These are phyloP conservation scores for Rhineura floridana DNA, from an alignment of 2,113 vertebrate species.

Conservation along the genomic window DNA sequence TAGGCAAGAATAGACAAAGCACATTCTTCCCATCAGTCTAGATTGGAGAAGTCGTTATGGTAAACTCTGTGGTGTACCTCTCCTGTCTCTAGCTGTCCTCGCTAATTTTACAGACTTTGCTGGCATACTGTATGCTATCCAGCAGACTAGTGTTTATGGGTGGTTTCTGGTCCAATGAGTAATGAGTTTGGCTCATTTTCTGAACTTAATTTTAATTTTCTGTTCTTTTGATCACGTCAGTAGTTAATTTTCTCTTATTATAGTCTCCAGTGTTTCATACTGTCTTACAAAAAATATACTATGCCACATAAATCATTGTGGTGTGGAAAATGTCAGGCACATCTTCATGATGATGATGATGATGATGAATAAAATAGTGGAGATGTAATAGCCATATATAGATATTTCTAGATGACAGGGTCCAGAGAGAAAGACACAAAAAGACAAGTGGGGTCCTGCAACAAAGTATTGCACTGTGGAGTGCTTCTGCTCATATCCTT, in stretches of 20 bases:
- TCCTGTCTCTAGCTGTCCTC: constrained; percentile 53
- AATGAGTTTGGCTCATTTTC: constrained; percentile 55
- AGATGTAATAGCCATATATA: neutral
- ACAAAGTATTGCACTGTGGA: too few species aligned
- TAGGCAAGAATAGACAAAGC: constrained; percentile 11
- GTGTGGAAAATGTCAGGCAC: constrained; percentile 59
- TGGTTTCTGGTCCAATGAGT: constrained; percentile 36
- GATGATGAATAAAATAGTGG: neutral
- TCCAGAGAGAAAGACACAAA: neutral
- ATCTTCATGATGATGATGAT: constrained; percentile 26
- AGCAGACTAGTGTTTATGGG: constrained; percentile 53
- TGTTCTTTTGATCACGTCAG: constrained; percentile 57
- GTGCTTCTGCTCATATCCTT: neutral
- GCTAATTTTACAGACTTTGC: constrained; percentile 47
- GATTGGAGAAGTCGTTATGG: neutral
- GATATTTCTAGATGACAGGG: neutral
- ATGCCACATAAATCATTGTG: constrained; percentile 41
- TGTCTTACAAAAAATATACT: constrained; percentile 50
- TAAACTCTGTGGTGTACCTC: constrained; percentile 31
- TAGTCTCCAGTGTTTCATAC: constrained; percentile 35
- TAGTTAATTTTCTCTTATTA: constrained; percentile 32
- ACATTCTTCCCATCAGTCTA: neutral
- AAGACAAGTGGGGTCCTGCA: neutral
- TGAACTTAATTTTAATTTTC: constrained; percentile 62
- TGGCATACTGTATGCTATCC: constrained; percentile 37